Evolutionary conservation across 2,888 invertebrate genomes (phyloP), one percentile per base, ranked within the genome.

Genomic region (Therioaphis trifolii): DNA sequence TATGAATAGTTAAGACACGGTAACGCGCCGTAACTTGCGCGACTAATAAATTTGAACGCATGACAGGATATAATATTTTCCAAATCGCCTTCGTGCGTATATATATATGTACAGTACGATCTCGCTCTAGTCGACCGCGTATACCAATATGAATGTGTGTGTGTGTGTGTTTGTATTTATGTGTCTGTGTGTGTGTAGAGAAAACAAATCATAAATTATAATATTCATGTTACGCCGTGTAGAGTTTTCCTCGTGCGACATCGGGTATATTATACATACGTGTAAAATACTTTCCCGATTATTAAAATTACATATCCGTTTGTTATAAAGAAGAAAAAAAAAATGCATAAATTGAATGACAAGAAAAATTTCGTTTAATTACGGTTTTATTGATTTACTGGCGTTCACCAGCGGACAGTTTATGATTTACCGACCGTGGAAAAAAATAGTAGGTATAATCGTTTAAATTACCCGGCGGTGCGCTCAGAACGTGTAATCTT

Each of bases 401-500:
- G 72, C 71, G 12, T 35, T 35, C 49, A 46, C 49, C 46, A 27
- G 29, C 82, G 49, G 82, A 82, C 82, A 74, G 72, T 74, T 82
- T 40, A 82, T 82, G 82, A 82, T 82, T 74, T 82, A 82, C 82
- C 74, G 82, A 82, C 82, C 63, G 82, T 61, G 80, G 49, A 49
- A 27, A 46, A 27, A 58, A 80, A 80, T 43, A 72, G 9, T 74
- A 58, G 55, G 21, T 78, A 68, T 71, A 80, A 74, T 82, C 82
- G 82, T 82, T 82, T 82, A 82, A 72, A 82, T 82, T 72, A 82
- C 72, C 82, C 82, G 82, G 72, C 72, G 82, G 82, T 82, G 49
- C 24, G 12, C 63, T 61, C 24, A 18, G 29, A 82, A 72, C 82
- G 82, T 82, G 82, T 74, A 82, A 82, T 82, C 74, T 49, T 68